Percentiles rank a stretch among this genome's conserved stretches.
These are phyloP conservation scores for Ictalurus furcatus DNA, from an alignment of 2,113 vertebrate species.

Conservation along the genomic window DNA sequence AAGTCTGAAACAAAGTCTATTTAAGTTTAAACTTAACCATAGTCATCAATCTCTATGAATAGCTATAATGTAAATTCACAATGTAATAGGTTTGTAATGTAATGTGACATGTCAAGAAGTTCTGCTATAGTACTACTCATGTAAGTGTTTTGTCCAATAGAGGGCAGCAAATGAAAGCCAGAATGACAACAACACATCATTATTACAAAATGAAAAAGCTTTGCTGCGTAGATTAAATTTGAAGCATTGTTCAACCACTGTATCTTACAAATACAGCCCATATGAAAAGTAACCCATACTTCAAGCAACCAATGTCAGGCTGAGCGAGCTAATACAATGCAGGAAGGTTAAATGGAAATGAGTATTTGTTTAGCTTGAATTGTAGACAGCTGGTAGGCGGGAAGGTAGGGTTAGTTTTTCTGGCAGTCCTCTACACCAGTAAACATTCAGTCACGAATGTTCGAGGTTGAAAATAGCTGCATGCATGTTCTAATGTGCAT, in stretches of 20 bases:
- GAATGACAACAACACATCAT: neutral
- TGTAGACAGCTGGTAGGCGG: neutral
- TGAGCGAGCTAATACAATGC: neutral
- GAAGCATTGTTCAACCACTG: neutral
- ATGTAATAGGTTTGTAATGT: neutral
- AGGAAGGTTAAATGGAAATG: neutral
- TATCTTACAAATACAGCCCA: neutral
- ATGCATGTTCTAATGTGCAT: neutral
- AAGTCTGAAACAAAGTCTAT: neutral
- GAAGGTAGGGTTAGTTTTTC: neutral
- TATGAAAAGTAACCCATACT: neutral
- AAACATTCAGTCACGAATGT: neutral
- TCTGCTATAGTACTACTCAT: neutral
- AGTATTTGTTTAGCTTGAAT: neutral
- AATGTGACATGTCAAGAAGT: too few relatives aligned
- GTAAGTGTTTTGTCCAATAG: neutral
- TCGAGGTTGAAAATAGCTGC: neutral
- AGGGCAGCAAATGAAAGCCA: constrained; percentile 9
- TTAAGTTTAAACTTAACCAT: neutral
- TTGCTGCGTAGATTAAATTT: neutral
- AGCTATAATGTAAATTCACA: neutral
- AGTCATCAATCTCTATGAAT: neutral
- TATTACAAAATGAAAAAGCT: neutral
- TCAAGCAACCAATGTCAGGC: neutral
- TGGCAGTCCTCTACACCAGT: neutral